Evolutionary conservation across 2,113 vertebrate species (phyloP).

Genomic region (Gnathonemus echidnorhynchus): DNA sequence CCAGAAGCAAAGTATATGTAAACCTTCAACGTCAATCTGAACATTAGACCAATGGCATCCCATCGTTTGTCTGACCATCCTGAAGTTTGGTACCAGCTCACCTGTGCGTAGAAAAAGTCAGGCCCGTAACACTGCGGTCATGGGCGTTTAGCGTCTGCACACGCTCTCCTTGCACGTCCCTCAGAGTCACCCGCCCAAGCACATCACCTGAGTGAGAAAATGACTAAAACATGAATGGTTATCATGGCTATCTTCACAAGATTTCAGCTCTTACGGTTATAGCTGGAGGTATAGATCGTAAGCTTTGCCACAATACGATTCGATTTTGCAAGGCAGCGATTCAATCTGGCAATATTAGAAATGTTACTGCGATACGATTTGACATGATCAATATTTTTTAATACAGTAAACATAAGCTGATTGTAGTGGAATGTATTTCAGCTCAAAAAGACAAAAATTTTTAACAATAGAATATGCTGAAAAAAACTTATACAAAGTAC

Average conservation of each 20-base stretch:
- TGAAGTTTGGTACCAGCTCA: slow-evolving; percentile 39
- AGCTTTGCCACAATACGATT: background rate
- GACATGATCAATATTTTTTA: background rate
- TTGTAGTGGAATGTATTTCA: background rate
- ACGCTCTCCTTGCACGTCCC: slow-evolving; percentile 66
- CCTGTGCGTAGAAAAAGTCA: slow-evolving; percentile 84
- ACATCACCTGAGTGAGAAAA: slow-evolving; percentile 69
- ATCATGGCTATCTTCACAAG: background rate
- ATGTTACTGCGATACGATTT: background rate
- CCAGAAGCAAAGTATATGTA: background rate
- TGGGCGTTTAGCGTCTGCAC: slow-evolving; percentile 60
- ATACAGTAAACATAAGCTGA: background rate
- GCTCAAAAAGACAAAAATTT: background rate
- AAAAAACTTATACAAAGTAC: background rate
- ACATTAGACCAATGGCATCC: background rate
- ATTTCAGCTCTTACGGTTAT: background rate
- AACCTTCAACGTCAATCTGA: background rate
- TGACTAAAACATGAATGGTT: background rate
- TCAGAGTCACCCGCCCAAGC: slow-evolving; percentile 72
- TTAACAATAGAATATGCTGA: background rate
- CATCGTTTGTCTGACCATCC: background rate
- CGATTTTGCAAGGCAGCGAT: background rate
- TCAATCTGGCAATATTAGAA: background rate
- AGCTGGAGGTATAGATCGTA: background rate
- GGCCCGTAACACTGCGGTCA: slow-evolving; percentile 62